Conservation (phyloP, 2,888 invertebrate species). For the Tetranychus piercei region DNA sequence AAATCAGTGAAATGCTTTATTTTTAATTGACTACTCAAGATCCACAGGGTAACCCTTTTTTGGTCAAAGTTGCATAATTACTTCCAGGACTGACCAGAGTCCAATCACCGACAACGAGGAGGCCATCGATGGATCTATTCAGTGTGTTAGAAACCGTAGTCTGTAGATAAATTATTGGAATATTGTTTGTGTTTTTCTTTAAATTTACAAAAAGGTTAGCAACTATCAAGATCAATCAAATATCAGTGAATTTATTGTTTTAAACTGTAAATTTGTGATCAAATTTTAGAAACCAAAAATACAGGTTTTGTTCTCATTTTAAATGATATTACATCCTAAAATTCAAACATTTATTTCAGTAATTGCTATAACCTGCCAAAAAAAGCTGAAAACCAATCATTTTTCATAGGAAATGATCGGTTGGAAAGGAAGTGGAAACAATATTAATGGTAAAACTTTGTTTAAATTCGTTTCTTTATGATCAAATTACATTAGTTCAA, state of each 20-base stretch:
- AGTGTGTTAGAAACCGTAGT: neutral
- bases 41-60: neutral
- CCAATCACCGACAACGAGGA: conserved; percentile 1
- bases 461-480: neutral
- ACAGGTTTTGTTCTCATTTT: too few relatives aligned
- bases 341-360: too few relatives aligned
- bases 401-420: too few relatives aligned
- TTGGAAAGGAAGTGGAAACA: too few relatives aligned
- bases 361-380: too few relatives aligned
- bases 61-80: neutral
- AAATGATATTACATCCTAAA: too few relatives aligned
- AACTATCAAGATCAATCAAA: too few relatives aligned
- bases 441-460: neutral
- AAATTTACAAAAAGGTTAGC: too few relatives aligned
- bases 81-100: neutral
- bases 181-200: neutral
- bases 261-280: too few relatives aligned
- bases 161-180: neutral
- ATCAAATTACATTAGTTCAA: neutral
- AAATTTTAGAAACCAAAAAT: too few relatives aligned
- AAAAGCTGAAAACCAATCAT: too few relatives aligned
- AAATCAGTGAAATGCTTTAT: neutral
- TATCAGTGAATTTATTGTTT: too few relatives aligned
- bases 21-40: neutral
- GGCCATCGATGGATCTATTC: conserved; percentile 1